Base-by-base conservation (phyloP, 2,888 invertebrate genomes). In the Drosophila austrosaltans region DNA sequence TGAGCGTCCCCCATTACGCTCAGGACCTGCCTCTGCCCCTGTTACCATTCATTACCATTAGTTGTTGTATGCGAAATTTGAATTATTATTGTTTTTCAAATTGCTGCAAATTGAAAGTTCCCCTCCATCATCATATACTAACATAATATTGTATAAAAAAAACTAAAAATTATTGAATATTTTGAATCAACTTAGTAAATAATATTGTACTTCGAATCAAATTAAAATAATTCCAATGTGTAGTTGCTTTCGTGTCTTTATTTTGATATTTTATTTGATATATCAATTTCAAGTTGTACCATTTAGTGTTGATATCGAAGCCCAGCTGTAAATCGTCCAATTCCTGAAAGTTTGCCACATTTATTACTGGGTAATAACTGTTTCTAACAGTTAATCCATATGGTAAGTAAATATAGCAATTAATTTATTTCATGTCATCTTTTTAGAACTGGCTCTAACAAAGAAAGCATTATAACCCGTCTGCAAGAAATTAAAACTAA, bases 191-290 rank as follows among this genome's bases (percentile, higher is more conserved):
- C 74, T 89, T 81, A 87, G 80, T 77, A 42, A 84, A 69, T 74
- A 76, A 75, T 82, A 79, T 89, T 87, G 78, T 81, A 89, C 73
- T 89, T 89, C 69, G 89, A 88, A 89, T 85, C 89, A 78, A 78
- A 70, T 72, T 82, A 82, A 76, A 88, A 78, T 88, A 88, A 88
- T 88, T 84, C 59, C 86, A 87, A 89, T 76, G 78, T 65, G 8
- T 28, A 10, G 12, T 12, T 48, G 61, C 16, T 39, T 32, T 56
- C 10, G 53, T 59, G 5, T 28, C 6, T 20, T 30, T 22, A 22
- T 7, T 20, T 7, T 16, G 6, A 28, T 28, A 28, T 28, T n/a
- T n/a, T n/a, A n/a, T n/a, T n/a, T n/a, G n/a, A n/a, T n/a, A 28
- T 28, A 28, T 28, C 2, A 28, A 28, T 28, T 28, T 28, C 28